Conservation (phyloP, 2,888 invertebrate genomes). For the Hirtodrosophila cameraria region DNA sequence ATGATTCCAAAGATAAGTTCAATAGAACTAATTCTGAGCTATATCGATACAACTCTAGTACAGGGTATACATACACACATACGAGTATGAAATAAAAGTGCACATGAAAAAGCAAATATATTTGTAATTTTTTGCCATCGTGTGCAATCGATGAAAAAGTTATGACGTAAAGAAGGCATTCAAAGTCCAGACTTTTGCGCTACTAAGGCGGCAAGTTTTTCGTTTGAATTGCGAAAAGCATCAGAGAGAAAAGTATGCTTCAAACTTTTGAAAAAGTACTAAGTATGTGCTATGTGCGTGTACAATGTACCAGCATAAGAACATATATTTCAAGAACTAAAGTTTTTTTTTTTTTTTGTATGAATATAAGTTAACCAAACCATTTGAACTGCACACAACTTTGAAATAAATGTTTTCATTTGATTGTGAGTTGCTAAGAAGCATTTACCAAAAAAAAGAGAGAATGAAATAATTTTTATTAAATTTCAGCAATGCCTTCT, state of each 20-base stretch:
- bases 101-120: conserved; percentile 4
- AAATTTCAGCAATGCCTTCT: no score
- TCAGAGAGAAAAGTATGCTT: conserved; percentile 41
- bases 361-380: conserved; percentile 13
- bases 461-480: no score
- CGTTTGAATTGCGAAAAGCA: conserved; percentile 19
- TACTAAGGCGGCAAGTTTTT: conserved; percentile 15
- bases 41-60: no score
- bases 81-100: not conserved
- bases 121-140: conserved; percentile 17
- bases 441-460: no score
- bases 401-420: conserved; percentile 16
- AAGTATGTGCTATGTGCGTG: conserved; percentile 20
- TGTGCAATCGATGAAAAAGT: conserved; percentile 32
- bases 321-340: conserved; percentile 19
- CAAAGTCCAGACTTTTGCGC: conserved; percentile 29
- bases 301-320: conserved; percentile 9
- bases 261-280: conserved; percentile 31
- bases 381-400: conserved; percentile 30
- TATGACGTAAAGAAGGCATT: conserved; percentile 26
- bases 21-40: no score
- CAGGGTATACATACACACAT: not conserved
- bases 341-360: conserved; percentile 4
- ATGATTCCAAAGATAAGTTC: no score
- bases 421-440: no score